Evolutionary conservation across 2,113 vertebrate genomes (phyloP), one percentile per base, ranked within the genome.

Genomic region (Triplophysa siluroides): DNA sequence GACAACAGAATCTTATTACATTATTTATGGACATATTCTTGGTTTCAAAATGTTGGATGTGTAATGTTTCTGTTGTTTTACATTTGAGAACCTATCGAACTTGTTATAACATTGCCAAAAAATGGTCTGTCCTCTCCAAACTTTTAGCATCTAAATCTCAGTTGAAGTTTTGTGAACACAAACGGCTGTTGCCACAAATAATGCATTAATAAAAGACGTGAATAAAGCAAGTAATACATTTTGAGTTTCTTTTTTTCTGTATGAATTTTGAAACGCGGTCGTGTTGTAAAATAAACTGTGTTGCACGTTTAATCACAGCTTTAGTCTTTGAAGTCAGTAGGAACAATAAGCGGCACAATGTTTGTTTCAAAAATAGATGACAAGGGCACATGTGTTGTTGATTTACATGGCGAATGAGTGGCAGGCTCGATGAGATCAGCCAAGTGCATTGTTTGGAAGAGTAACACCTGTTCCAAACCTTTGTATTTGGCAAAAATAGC

Each of bases 401-500:
- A 79, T 86, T 84, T 88, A 85, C 76, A 56, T 47, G 33, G 33
- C 19, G 70, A 79, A 68, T 72, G 58, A 81, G 38, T 58, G 65
- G 58, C 62, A 75, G 72, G 54, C 47, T 76, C 54, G 26, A 23
- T 13, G 76, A 88, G 86, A 83, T 82, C 80, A 86, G 89, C 86
- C 89, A 84, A 85, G 80, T 71, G 81, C 82, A 83, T 88, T 90
- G 90, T 92, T 77, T 90, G 80, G 75, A 86, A 76, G 79, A 85
- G 83, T 60, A 79, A 86, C 92, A 91, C 89, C 91, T 92, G 91
- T 90, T 92, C 83, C 64, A 75, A 80, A 80, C 74, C 83, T 65
- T 83, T 87, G 85, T 91, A 87, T 83, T 82, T 85, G 81, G 87
- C 88, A 88, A 87, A 91, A 90, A 90, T 91, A 92, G 82, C 84